phyloP scores from a whole-genome alignment of 2,888 invertebrate species.

The Dromius quadrimaculatus region DNA sequence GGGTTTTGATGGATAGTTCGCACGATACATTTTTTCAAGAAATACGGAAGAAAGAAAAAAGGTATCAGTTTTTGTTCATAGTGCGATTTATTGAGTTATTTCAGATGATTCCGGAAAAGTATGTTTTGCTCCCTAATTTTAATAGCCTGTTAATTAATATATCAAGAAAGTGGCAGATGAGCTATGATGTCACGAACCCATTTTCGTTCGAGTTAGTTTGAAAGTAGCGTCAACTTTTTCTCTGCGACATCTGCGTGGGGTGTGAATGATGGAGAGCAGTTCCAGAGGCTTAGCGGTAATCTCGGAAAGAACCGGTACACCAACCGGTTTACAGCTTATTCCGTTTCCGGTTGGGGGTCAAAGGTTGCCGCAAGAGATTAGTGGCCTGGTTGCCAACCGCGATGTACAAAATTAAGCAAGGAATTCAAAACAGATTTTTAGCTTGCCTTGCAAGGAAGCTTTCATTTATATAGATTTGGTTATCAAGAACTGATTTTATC shows the following conservation, averaged over 20 bases:
- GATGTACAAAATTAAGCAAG: neutral
- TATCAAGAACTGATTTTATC: too few relatives aligned
- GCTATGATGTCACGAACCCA: too few relatives aligned
- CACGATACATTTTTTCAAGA: neutral
- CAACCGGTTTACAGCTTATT: conserved; percentile 30
- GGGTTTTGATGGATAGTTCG: conserved; percentile 2
- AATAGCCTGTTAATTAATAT: too few relatives aligned
- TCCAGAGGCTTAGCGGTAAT: conserved; percentile 8
- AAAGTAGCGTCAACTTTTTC: too few relatives aligned
- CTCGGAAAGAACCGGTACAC: neutral
- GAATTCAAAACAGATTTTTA: conserved; percentile 6
- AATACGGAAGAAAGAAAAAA: too few relatives aligned
- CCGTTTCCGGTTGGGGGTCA: conserved; percentile 19
- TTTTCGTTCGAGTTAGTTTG: too few relatives aligned
- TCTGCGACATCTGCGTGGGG: too few relatives aligned
- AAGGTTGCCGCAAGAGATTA: conserved; percentile 12
- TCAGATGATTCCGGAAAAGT: neutral
- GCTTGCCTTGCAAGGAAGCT: neutral
- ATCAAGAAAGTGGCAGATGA: too few relatives aligned
- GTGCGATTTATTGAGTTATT: neutral
- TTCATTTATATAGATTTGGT: too few relatives aligned
- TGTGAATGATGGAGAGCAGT: conserved; percentile 12
- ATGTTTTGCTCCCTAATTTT: too few relatives aligned
- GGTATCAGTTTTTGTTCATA: too few relatives aligned
- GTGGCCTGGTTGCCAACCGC: conserved; percentile 10